Evolutionary conservation across 2,113 vertebrate species (phyloP), one percentile per base, ranked within the genome.

Genomic region (Ciconia maguari): DNA sequence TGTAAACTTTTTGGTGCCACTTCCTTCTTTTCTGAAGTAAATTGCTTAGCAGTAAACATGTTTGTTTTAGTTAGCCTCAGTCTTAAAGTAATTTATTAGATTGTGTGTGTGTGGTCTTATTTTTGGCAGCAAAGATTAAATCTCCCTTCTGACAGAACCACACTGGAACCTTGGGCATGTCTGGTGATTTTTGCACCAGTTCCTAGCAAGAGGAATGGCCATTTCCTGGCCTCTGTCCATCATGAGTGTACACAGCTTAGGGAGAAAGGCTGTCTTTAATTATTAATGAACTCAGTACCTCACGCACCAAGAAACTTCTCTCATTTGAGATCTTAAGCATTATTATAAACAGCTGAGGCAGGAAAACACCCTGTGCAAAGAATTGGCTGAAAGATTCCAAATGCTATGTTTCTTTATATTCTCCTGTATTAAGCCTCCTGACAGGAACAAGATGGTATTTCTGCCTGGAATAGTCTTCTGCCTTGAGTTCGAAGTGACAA

Each of bases 401-500:
- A 64, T 32, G 32, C n/a, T 46, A 9, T 30, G 12, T 2, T 55
- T 89, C 78, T 72, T 20, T 54, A 52, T 71, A 41, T 55, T 89
- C 70, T 85, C 42, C 27, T 71, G 19, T 60, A 90, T 69, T 82
- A 85, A 87, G 57, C 34, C 57, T 90, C 87, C 30, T 91, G 87
- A 94, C 26, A 82, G 48, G 44, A 91, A 75, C 55, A 94, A 87
- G 83, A 84, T 79, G 81, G 32, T 79, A 87, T 93, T 96, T 97
- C 83, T 95, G 64, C 55, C 64, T 86, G 76, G 32, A 89, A 92
- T 52, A 83, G 34, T 62, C 83, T 92, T 92, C 64, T 78, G 72
- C 77, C 57, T 89, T 0, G 0, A 94, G 80, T 93, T 76, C 0
- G 4, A 84, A 88, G 57, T 82, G 89, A 94, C 74, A 91, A 94